Evolutionary conservation across 2,888 invertebrate genomes (phyloP).

Genomic region (Hecatera dysodea): DNA sequence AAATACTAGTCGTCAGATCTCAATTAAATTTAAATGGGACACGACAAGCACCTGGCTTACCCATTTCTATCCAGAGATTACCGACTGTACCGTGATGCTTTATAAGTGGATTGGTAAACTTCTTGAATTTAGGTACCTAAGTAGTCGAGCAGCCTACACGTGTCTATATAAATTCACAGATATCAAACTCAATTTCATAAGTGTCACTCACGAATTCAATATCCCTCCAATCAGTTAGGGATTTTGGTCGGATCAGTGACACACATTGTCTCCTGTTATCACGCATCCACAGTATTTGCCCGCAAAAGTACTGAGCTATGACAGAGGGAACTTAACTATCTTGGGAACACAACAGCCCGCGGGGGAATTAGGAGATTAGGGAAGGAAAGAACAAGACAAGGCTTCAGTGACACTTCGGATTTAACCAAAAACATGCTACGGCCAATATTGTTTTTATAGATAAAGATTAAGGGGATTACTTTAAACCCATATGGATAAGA

Average conservation of each 20-base stretch:
- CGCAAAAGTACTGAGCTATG: conserved; percentile 23
- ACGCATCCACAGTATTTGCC: conserved; percentile 26
- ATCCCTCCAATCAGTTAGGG: conserved; percentile 23
- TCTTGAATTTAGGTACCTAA: neutral
- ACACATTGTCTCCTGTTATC: conserved; percentile 29
- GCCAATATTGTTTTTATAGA: neutral
- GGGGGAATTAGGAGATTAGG: conserved; percentile 47
- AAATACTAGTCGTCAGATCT: too few relatives aligned
- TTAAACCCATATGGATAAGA: neutral
- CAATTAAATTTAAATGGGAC: too few relatives aligned
- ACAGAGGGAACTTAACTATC: conserved; percentile 20
- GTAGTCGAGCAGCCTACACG: neutral
- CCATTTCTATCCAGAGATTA: too few relatives aligned
- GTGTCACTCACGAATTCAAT: conserved; percentile 34
- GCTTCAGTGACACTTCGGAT: conserved; percentile 10
- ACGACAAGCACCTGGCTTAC: too few relatives aligned
- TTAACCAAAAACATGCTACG: neutral
- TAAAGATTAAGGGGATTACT: neutral
- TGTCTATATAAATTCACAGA: conserved; percentile 17
- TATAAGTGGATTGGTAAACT: too few relatives aligned
- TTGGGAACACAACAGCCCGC: conserved; percentile 12
- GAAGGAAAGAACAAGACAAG: neutral
- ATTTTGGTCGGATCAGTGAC: conserved; percentile 35
- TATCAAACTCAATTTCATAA: conserved; percentile 26
- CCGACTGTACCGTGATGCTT: too few relatives aligned